A percentile compares a stretch with the other conserved stretches of the same genome.
These are phyloP conservation scores for Callospermophilus lateralis DNA, from an alignment of 2,113 vertebrate genomes.

Conservation along the genomic window DNA sequence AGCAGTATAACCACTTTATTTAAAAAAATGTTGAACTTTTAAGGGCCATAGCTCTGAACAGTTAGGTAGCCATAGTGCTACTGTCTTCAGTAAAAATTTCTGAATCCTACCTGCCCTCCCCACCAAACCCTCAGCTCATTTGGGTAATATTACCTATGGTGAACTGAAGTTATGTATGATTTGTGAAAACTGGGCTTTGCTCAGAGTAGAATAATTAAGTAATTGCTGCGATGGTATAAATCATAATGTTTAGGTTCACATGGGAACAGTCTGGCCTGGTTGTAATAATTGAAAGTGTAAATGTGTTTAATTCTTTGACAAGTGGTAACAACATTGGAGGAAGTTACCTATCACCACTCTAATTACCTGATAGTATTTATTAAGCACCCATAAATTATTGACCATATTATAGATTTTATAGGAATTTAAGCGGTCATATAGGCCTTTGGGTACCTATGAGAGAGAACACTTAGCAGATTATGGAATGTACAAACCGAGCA, in stretches of 20 bases:
- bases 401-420: neutral
- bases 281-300: conserved; percentile 59
- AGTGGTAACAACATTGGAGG: neutral
- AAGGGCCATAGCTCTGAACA: neutral
- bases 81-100: neutral
- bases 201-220: conserved; percentile 46
- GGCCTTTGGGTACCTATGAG: neutral
- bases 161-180: neutral
- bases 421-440: neutral
- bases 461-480: neutral
- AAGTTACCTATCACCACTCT: neutral
- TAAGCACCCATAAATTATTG: neutral
- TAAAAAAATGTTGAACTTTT: neutral
- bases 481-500: neutral
- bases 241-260: neutral
- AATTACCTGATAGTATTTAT: neutral
- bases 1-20: neutral
- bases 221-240: conserved; percentile 25
- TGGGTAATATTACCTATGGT: neutral
- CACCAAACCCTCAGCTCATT: neutral
- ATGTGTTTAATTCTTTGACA: conserved; percentile 61
- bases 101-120: neutral
- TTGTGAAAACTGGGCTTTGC: neutral
- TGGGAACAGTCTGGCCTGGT: conserved; percentile 52
- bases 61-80: neutral